Evolutionary conservation across 2,888 invertebrate genomes (phyloP).

Genomic region (Clusia tigrina): DNA sequence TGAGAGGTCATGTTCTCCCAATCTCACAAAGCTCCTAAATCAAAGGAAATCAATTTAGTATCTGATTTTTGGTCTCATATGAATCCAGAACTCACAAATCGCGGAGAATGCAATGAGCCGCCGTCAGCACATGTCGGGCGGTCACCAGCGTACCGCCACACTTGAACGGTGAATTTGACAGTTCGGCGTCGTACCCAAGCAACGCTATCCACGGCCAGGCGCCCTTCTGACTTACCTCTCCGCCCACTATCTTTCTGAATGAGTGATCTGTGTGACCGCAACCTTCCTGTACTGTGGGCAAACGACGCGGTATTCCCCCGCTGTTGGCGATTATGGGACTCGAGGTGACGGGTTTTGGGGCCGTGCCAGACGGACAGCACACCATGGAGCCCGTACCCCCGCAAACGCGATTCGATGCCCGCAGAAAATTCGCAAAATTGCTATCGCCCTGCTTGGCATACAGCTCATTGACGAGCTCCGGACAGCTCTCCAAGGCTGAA

Average conservation of each 20-base stretch:
- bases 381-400: slow-evolving; percentile 41
- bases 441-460: slow-evolving; percentile 43
- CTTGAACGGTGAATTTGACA: slow-evolving; percentile 57
- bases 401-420: slow-evolving; percentile 54
- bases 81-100: slow-evolving; percentile 52
- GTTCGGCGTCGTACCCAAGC: slow-evolving; percentile 72
- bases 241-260: slow-evolving; percentile 76
- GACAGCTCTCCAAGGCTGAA: slow-evolving; percentile 49
- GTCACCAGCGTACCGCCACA: slow-evolving; percentile 67
- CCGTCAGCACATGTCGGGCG: slow-evolving; percentile 74
- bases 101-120: slow-evolving; percentile 57
- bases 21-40: slow-evolving; percentile 66
- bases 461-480: slow-evolving; percentile 43
- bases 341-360: slow-evolving; percentile 8
- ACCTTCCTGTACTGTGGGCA: slow-evolving; percentile 63
- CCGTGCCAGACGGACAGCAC: slow-evolving; percentile 52
- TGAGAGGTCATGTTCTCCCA: slow-evolving; percentile 80
- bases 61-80: not conserved
- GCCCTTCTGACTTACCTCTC: slow-evolving; percentile 72
- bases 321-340: slow-evolving; percentile 30
- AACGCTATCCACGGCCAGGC: slow-evolving; percentile 84
- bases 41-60: not conserved
- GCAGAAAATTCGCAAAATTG: slow-evolving; percentile 45
- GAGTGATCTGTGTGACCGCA: slow-evolving; percentile 72
- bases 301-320: slow-evolving; percentile 46